A percentile compares a stretch with the other conserved stretches of the same genome.
These are phyloP conservation scores for Meles meles DNA, from an alignment of 2,113 vertebrate species.

Conservation along the genomic window DNA sequence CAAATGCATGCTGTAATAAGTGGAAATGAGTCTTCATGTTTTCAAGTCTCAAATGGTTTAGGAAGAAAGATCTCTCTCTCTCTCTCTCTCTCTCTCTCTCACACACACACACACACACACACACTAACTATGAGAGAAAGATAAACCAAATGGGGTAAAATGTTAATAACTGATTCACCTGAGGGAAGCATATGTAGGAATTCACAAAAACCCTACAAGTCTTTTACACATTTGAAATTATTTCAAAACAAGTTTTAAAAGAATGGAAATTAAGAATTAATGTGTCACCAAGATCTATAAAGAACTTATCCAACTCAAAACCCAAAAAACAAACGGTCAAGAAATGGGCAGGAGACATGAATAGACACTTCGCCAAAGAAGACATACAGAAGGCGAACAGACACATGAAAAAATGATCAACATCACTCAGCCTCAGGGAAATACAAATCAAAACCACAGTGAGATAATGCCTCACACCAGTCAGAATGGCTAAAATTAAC, in stretches of 20 bases:
- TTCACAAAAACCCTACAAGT: not conserved
- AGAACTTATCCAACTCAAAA: not conserved
- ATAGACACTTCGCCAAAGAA: not conserved
- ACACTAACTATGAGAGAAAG: not conserved
- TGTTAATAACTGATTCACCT: not conserved
- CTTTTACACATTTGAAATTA: not conserved
- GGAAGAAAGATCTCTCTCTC: not conserved
- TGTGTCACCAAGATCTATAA: not conserved
- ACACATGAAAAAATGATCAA: not conserved
- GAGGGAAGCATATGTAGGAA: not conserved
- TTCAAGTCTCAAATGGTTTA: not conserved
- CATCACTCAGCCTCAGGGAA: not conserved
- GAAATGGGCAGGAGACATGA: not conserved
- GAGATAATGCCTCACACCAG: not conserved
- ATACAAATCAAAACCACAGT: not conserved
- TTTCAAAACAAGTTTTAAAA: not conserved
- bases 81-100: too few relatives aligned
- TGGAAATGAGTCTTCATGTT: not conserved
- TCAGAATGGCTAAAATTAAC: not conserved
- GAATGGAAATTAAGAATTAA: not conserved
- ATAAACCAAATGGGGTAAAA: not conserved
- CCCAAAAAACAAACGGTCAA: not conserved
- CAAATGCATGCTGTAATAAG: not conserved
- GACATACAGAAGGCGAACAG: not conserved
- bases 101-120: not conserved